Percentiles rank a stretch among this genome's conserved stretches.
These are phyloP conservation scores for Brienomyrus brachyistius DNA, from an alignment of 2,113 vertebrate genomes.

Conservation along the genomic window DNA sequence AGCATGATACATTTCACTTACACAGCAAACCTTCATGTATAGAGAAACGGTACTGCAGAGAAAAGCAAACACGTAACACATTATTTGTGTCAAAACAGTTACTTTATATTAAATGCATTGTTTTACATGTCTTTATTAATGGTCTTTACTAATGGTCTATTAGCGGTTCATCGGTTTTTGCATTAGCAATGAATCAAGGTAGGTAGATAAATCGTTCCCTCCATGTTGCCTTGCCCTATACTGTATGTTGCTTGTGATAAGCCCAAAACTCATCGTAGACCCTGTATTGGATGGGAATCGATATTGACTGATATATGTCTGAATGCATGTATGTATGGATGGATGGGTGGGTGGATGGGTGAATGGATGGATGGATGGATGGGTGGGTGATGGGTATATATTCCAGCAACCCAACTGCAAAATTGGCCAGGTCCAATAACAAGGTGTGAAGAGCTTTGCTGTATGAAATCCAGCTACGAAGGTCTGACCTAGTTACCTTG, in stretches of 20 bases:
- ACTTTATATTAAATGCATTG: neutral
- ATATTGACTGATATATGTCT: neutral
- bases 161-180: neutral
- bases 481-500: neutral
- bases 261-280: neutral
- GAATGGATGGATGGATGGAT: too few relatives aligned
- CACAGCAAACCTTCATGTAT: too few relatives aligned
- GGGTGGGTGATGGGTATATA: neutral
- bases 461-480: neutral
- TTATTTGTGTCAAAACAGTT: neutral
- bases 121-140: neutral
- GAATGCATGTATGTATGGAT: neutral
- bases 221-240: neutral
- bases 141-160: neutral
- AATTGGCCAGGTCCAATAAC: neutral
- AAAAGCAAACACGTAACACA: neutral
- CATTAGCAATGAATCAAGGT: neutral
- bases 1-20: neutral
- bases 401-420: neutral
- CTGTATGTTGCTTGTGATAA: neutral
- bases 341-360: neutral
- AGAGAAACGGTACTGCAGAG: neutral
- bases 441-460: neutral
- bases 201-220: neutral
- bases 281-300: neutral